Conservation (phyloP, 2,113 vertebrate genomes). For the Stercorarius parasiticus region DNA sequence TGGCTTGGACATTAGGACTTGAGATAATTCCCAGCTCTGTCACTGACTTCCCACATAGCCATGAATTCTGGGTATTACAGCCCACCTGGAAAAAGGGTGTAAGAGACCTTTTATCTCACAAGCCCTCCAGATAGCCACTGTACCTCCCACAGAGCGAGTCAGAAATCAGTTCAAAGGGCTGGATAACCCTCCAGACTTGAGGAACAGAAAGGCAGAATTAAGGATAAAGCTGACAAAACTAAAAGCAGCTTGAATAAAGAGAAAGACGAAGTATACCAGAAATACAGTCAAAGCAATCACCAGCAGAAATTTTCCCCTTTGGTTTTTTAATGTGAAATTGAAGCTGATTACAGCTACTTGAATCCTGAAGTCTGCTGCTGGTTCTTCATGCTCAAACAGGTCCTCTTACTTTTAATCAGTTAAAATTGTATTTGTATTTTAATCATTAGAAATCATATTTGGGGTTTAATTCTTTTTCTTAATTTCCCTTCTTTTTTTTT, state of each 20-base stretch:
- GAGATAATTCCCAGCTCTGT: neutral
- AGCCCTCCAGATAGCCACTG: neutral
- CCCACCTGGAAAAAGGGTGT: neutral
- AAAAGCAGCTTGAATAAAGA: conserved; percentile 2
- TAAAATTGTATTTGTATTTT: conserved; percentile 1
- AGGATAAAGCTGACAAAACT: neutral
- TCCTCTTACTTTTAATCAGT: conserved; percentile 38
- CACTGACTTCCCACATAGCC: neutral
- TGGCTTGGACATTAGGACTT: neutral
- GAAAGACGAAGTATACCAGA: neutral
- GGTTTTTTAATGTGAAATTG: neutral
- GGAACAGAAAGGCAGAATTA: conserved; percentile 7
- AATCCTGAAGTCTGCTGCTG: neutral
- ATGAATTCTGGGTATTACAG: neutral
- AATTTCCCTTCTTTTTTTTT: neutral
- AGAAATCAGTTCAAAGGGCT: conserved; percentile 16
- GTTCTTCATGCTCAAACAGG: neutral
- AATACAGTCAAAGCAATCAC: neutral
- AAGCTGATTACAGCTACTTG: neutral
- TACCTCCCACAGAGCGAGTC: neutral
- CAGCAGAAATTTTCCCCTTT: neutral
- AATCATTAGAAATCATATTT: neutral
- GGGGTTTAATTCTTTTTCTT: neutral
- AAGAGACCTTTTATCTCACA: neutral
- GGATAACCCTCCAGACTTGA: neutral